A percentile compares a stretch with the other conserved stretches of the same genome.
These are phyloP conservation scores for Tiliacea aurago DNA, from an alignment of 2,888 invertebrate species.

Conservation along the genomic window DNA sequence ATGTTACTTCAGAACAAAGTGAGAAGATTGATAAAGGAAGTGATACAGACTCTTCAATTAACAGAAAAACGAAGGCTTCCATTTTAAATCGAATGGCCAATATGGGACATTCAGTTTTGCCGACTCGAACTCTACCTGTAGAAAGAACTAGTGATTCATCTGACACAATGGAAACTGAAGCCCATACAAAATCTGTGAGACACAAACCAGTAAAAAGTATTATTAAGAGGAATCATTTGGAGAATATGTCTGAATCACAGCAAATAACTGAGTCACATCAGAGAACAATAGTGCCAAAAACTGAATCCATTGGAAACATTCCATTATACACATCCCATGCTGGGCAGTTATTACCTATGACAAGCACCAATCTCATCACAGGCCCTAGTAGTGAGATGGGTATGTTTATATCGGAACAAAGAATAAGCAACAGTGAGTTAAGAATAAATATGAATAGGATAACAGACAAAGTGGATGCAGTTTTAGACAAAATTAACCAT, in stretches of 20 bases:
- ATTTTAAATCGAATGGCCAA: slow-evolving; percentile 85
- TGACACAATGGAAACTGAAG: slow-evolving; percentile 76
- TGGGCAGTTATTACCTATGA: slow-evolving; percentile 76
- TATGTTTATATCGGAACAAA: slow-evolving; percentile 82
- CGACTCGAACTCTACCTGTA: slow-evolving; percentile 66
- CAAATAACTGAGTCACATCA: slow-evolving; percentile 64
- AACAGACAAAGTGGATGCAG: slow-evolving; percentile 81
- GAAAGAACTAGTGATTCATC: slow-evolving; percentile 82
- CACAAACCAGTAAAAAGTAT: slow-evolving; percentile 77
- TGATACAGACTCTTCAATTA: slow-evolving; percentile 82
- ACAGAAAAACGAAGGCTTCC: slow-evolving; percentile 82
- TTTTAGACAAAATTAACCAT: slow-evolving; percentile 76
- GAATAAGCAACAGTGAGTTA: slow-evolving; percentile 83
- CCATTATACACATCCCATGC: slow-evolving; percentile 63
- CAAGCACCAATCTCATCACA: slow-evolving; percentile 66
- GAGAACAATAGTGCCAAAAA: slow-evolving; percentile 60
- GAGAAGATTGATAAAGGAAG: slow-evolving; percentile 73
- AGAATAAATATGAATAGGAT: slow-evolving; percentile 84
- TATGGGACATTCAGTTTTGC: slow-evolving; percentile 86
- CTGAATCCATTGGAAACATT: slow-evolving; percentile 62
- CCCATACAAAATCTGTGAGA: slow-evolving; percentile 72
- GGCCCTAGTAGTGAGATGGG: slow-evolving; percentile 72
- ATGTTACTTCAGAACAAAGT: slow-evolving; percentile 16
- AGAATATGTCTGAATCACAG: slow-evolving; percentile 68
- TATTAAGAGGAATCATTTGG: slow-evolving; percentile 69